A percentile compares a stretch with the other conserved stretches of the same genome.
phyloP scores from a whole-genome alignment of 2,113 vertebrate genomes.

The Morone chrysops region DNA sequence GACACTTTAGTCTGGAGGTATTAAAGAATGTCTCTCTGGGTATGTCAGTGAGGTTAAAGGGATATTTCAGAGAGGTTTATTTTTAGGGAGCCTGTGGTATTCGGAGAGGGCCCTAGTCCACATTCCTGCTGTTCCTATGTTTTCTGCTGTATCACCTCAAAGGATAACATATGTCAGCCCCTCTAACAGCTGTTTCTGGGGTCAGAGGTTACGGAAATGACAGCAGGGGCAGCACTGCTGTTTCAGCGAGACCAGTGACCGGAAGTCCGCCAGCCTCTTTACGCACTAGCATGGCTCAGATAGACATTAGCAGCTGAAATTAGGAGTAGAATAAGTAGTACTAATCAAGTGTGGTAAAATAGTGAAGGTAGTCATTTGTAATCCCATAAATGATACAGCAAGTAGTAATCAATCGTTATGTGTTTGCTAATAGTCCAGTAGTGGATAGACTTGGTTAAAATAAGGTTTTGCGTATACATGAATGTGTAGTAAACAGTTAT shows the following conservation, averaged over 20 bases:
- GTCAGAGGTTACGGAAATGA: conserved; percentile 67
- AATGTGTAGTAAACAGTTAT: not conserved
- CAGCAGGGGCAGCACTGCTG: conserved; percentile 42
- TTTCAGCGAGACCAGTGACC: conserved; percentile 32
- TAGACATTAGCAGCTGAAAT: not conserved
- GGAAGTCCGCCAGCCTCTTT: not conserved
- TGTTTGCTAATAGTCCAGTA: not conserved
- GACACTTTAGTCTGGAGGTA: conserved; percentile 6
- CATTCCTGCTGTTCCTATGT: conserved; percentile 34
- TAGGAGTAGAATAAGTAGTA: too few relatives aligned
- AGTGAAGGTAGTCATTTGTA: not conserved
- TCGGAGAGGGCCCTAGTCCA: conserved; percentile 17
- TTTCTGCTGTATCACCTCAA: conserved; percentile 48
- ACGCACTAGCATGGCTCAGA: not conserved
- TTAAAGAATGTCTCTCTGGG: conserved; percentile 27
- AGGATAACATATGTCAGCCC: conserved; percentile 45
- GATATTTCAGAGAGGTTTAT: conserved; percentile 46
- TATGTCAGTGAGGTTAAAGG: not conserved
- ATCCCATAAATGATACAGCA: not conserved
- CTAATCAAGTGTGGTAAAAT: not conserved
- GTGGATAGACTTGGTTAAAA: not conserved
- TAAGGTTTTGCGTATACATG: not conserved
- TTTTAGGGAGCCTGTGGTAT: conserved; percentile 45
- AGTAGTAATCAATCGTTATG: not conserved
- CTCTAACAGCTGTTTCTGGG: conserved; percentile 63